Evolutionary conservation across 2,888 invertebrate species (phyloP), one percentile per base, ranked within the genome.

Genomic region (Cerceris ruficornis): DNA sequence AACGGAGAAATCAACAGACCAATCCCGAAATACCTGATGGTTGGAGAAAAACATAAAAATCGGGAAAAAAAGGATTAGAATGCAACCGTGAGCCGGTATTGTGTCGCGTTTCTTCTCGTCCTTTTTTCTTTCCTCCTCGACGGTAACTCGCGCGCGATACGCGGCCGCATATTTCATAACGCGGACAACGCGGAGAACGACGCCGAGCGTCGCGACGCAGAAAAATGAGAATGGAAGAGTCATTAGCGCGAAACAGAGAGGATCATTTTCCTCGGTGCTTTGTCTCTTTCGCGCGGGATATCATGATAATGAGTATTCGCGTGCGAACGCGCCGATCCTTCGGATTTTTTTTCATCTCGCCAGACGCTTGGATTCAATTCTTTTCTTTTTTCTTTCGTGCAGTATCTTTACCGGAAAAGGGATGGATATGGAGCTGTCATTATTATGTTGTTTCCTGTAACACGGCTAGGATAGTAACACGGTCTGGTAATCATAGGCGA

Each of bases 201-300:
- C 43, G 62, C 46, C n/a, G 6, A 28, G 50, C 52, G 15, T 71
- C 61, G 42, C 50, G 67, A 71, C 60, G 61, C 50, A 68, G 73
- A 82, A 80, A 74, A 69, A 83, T 83, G 77, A 60, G 74, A 80
- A 74, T 77, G 64, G 46, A 62, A 17, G 55, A 77, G 69, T 83
- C 83, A 74, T 82, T 83, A 83, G 73, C 68, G 57, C 50, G 68
- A 66, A 50, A 57, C 74, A 71, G 61, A 69, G 73, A 14, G 78
- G 67, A 82, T 82, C 71, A 82, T 82, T 70, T 76, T 75, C 67
- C 59, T 52, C 14, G 59, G 46, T 59, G 59, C 6, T 15, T 9
- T 55, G 28, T 43, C 41, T 43, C 46, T 57, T 46, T 52, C 57
- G 14, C 49, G 28, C 4, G 42, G 15, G 14, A 67, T 61, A 58